A percentile compares a stretch with the other conserved stretches of the same genome.
Evolutionary conservation across 2,888 invertebrate species (phyloP).

Genomic region (Amphipyra berbera): DNA sequence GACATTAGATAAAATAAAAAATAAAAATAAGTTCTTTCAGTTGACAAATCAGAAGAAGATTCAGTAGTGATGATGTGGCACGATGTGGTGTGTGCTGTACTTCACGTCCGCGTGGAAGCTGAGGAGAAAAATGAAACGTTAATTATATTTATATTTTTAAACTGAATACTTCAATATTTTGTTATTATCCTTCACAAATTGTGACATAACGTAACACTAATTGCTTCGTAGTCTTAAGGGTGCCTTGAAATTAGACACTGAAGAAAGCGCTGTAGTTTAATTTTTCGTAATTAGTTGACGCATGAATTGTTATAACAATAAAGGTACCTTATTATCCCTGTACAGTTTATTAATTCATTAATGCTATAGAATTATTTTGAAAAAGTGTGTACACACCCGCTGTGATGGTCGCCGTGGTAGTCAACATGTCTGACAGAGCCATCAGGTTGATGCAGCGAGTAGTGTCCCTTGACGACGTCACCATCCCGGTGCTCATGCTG

Average conservation of each 20-base stretch:
- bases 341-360: too few species aligned
- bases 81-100: slow-evolving; percentile 68
- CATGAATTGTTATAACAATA: too few species aligned
- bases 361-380: too few species aligned
- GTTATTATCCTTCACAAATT: neutral
- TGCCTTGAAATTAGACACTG: too few species aligned
- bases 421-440: slow-evolving; percentile 87
- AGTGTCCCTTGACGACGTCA: slow-evolving; percentile 77
- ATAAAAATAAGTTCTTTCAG: neutral
- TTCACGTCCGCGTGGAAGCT: slow-evolving; percentile 74
- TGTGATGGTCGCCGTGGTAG: slow-evolving; percentile 79
- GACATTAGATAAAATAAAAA: neutral
- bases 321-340: too few species aligned
- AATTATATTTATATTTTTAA: neutral
- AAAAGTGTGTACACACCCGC: slow-evolving; percentile 12
- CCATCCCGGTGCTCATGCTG: slow-evolving; percentile 86
- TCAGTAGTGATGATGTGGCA: slow-evolving; percentile 63
- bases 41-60: neutral
- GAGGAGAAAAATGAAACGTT: slow-evolving; percentile 26
- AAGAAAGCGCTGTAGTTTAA: too few species aligned
- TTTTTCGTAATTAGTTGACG: too few species aligned
- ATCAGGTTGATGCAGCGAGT: slow-evolving; percentile 82
- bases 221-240: too few species aligned
- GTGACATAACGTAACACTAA: too few species aligned
- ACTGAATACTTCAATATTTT: neutral